Evolutionary conservation across 2,888 invertebrate species (phyloP).

Genomic region (Drosophila mercatorum): DNA sequence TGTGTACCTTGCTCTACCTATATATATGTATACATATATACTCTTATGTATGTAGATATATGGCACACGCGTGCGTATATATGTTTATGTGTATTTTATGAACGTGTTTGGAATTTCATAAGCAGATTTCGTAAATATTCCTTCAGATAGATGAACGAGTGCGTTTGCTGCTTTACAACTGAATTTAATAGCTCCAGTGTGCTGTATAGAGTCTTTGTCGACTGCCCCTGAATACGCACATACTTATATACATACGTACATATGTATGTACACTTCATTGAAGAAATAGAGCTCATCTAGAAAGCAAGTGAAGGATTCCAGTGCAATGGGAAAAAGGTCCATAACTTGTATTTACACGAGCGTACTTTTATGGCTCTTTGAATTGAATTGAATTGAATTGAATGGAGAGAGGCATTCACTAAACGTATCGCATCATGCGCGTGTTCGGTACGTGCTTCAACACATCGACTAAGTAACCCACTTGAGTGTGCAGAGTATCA

Average conservation of each 20-base stretch:
- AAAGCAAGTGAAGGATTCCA: constrained; percentile 40
- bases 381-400: constrained; percentile 41
- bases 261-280: background rate
- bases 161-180: constrained; percentile 54
- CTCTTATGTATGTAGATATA: constrained; percentile 13
- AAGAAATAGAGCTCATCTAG: constrained; percentile 1
- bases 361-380: constrained; percentile 35
- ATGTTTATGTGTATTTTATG: constrained; percentile 47
- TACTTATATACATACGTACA: background rate
- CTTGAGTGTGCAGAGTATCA: constrained; percentile 13
- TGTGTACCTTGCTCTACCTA: constrained; percentile 1
- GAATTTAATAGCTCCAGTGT: constrained; percentile 47
- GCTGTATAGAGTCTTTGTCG: constrained; percentile 18
- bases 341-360: constrained; percentile 55
- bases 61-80: background rate
- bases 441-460: constrained; percentile 55
- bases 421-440: constrained; percentile 56
- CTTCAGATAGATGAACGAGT: constrained; percentile 35
- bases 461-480: constrained; percentile 11
- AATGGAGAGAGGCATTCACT: constrained; percentile 27
- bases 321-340: constrained; percentile 33
- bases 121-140: constrained; percentile 28
- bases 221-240: background rate
- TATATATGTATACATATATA: constrained; percentile 16
- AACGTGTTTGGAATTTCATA: constrained; percentile 65